phyloP scores from a whole-genome alignment of 2,888 invertebrate genomes.

The Hyles lineata region DNA sequence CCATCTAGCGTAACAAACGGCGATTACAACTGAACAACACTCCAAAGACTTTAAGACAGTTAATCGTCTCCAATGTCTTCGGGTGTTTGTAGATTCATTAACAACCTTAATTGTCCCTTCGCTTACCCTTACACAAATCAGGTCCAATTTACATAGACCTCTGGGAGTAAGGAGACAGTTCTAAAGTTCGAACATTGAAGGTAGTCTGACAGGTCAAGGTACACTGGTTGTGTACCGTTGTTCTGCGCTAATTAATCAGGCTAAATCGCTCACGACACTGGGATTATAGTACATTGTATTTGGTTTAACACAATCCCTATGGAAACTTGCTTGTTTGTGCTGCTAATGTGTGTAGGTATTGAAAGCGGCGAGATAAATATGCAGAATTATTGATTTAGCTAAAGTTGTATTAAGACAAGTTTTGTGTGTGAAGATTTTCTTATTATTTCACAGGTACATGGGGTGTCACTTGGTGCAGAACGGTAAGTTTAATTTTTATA shows the following conservation, averaged over 20 bases:
- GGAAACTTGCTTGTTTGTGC: conserved; percentile 22
- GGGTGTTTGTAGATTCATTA: conserved; percentile 58
- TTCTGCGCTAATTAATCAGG: conserved; percentile 74
- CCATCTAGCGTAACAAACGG: conserved; percentile 6
- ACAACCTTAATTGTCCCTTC: conserved; percentile 60
- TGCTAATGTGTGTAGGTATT: background rate
- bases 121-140: conserved; percentile 44
- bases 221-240: conserved; percentile 45
- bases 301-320: conserved; percentile 61
- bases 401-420: too few relatives aligned
- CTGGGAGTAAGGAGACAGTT: conserved; percentile 17
- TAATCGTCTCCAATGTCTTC: conserved; percentile 59
- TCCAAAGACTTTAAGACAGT: conserved; percentile 35
- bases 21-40: background rate
- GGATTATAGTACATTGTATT: conserved; percentile 72
- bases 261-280: conserved; percentile 65
- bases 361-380: background rate
- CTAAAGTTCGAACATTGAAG: background rate
- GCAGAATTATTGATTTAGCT: background rate
- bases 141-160: conserved; percentile 40
- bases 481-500: too few relatives aligned
- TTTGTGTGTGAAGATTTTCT: too few relatives aligned
- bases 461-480: too few relatives aligned
- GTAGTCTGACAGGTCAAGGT: conserved; percentile 34
- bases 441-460: too few relatives aligned